Conservation (phyloP, 1,140 invertebrate species). For the Galleria mellonella region DNA sequence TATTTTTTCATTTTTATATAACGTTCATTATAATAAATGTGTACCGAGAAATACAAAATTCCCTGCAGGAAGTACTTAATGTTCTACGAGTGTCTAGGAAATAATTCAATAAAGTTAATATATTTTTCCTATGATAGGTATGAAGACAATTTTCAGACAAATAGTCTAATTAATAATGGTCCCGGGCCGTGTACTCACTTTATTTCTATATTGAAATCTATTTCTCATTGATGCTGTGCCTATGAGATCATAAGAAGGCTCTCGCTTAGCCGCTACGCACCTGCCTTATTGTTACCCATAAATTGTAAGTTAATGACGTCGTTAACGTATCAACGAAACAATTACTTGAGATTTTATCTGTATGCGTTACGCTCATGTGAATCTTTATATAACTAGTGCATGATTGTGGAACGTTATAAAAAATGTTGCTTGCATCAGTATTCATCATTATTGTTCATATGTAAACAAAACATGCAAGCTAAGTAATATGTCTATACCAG, state of each 20-base stretch:
- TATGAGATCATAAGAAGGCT: slow-evolving; percentile 10
- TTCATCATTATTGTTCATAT: slow-evolving; percentile 24
- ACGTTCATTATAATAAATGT: too few species aligned
- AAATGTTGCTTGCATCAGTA: slow-evolving; percentile 21
- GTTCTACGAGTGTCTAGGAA: too few species aligned
- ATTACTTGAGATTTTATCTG: slow-evolving; percentile 38
- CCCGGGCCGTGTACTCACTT: slow-evolving; percentile 34
- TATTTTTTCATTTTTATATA: background rate
- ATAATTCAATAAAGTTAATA: too few species aligned
- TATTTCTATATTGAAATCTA: slow-evolving; percentile 35
- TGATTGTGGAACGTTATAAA: slow-evolving; percentile 15
- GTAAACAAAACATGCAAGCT: slow-evolving; percentile 33
- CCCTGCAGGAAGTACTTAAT: too few species aligned
- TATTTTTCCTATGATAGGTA: too few species aligned
- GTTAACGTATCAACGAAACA: slow-evolving; percentile 29
- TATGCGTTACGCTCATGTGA: slow-evolving; percentile 32
- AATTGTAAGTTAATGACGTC: slow-evolving; percentile 24
- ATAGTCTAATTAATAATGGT: slow-evolving; percentile 36
- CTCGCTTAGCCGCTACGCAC: slow-evolving; percentile 9
- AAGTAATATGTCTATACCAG: slow-evolving; percentile 18
- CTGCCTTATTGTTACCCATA: slow-evolving; percentile 28
- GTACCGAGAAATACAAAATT: too few species aligned
- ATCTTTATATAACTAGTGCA: slow-evolving; percentile 25
- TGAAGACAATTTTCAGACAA: slow-evolving; percentile 16
- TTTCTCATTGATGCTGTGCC: slow-evolving; percentile 34